Base-by-base conservation (phyloP, 2,797 vertebrate genomes). In the Lindbergichthys nudifrons region DNA sequence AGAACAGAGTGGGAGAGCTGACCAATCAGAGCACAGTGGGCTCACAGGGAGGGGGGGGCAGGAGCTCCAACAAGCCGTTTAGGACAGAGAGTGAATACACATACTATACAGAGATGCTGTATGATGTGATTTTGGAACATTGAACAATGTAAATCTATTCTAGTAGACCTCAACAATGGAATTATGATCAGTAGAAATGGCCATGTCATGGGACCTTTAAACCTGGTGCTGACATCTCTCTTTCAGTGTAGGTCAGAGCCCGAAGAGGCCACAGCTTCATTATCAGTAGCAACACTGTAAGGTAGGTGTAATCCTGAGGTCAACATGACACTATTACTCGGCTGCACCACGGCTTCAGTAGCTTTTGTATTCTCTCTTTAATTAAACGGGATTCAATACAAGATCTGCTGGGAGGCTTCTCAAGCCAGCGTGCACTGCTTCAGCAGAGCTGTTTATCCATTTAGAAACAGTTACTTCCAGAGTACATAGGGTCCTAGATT, bases 381-480 rank as follows among this genome's bases (percentile, higher is more conserved):
- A 63, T 45, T 51, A 36, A 64, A 67, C 19, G 12, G 18, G 52
- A 53, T 36, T 32, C 32, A 36, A 36, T 36, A 6, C 32, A 9
- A 36, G 13, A 54, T 39, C 39, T 42, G 43, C 45, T 56, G 19
- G 13, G 43, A 30, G 32, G 16, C 50, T 70, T 46, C 45, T 56
- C 26, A 15, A 70, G 42, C 39, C 15, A 26, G n/a, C 1, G 30
- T 0, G 18, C 2, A 6, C 57, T 47, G 36, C 47, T 72, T 23
- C 26, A 45, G 41, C 21, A 21, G 39, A 43, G 39, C 7, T 23
- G 13, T 59, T 59, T 16, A 14, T 62, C 61, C 21, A 66, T 67
- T 60, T 66, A 36, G 18, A 3, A 58, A 26, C 9, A 47, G 16
- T 43, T 26, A 21, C 10, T 58, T 79, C 11, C 56, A 67, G 32